These are phyloP conservation scores for Phortica magna DNA, from an alignment of 2,888 invertebrate genomes.

Conservation along the genomic window DNA sequence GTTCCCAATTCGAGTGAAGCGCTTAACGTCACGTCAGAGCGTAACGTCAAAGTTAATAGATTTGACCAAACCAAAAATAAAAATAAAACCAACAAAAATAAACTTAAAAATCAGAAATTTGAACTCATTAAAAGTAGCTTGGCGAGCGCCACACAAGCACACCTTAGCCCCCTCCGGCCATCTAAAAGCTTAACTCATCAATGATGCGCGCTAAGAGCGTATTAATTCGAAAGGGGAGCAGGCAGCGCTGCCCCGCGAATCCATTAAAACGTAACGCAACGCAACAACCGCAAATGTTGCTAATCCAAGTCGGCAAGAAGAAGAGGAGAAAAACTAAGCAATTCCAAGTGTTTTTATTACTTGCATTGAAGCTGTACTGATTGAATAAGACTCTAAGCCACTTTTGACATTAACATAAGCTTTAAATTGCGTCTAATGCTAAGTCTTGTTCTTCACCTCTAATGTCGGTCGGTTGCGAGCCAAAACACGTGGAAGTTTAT, in stretches of 20 bases:
- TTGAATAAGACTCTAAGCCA: background rate
- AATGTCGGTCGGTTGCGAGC: background rate
- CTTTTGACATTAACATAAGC: background rate
- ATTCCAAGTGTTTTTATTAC: too few relatives aligned
- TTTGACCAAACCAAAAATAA: constrained; percentile 43
- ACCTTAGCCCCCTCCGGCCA: background rate
- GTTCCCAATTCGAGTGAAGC: constrained; percentile 15
- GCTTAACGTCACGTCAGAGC: constrained; percentile 43
- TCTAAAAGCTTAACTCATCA: constrained; percentile 2
- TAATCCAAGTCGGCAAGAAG: too few relatives aligned
- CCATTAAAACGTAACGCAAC: background rate
- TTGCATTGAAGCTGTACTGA: too few relatives aligned
- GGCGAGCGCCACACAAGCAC: constrained; percentile 40
- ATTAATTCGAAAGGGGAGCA: constrained; percentile 20
- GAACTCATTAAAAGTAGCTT: constrained; percentile 59
- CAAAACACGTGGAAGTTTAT: constrained; percentile 5
- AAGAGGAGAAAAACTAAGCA: too few relatives aligned
- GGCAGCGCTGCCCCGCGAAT: constrained; percentile 29
- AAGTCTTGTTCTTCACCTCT: background rate
- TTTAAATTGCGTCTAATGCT: background rate
- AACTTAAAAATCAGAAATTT: constrained; percentile 36
- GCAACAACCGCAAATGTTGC: too few relatives aligned
- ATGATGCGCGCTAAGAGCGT: constrained; percentile 20
- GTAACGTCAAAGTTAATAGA: constrained; percentile 57
- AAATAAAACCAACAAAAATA: constrained; percentile 40